Evolutionary conservation across 2,797 vertebrate species (phyloP).

Genomic region (Valencia hispanica): DNA sequence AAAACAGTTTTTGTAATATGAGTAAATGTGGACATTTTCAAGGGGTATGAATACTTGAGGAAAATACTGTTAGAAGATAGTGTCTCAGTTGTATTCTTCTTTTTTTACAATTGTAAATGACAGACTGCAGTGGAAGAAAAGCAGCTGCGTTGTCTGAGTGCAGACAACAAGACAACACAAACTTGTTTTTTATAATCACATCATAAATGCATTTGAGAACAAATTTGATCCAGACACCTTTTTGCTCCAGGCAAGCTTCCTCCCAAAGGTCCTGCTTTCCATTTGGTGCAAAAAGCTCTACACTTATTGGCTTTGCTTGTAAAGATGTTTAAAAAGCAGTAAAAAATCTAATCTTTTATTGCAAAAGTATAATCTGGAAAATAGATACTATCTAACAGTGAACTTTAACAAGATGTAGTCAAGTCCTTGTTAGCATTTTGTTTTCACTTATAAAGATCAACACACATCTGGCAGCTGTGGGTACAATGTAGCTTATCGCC

Average conservation of each 20-base stretch:
- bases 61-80: neutral
- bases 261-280: conserved; percentile 1
- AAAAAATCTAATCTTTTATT: neutral
- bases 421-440: too few relatives aligned
- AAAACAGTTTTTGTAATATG: neutral
- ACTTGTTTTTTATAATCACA: neutral
- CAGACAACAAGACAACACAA: neutral
- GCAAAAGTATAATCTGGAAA: neutral
- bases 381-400: too few relatives aligned
- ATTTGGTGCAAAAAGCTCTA: neutral
- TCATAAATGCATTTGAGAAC: neutral
- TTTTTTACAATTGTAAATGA: neutral
- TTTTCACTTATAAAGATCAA: too few relatives aligned
- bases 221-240: neutral
- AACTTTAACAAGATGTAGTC: too few relatives aligned
- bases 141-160: neutral
- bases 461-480: too few relatives aligned
- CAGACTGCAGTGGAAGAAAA: conserved; percentile 13
- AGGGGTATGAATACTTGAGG: neutral
- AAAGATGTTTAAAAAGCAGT: neutral
- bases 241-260: neutral
- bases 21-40: neutral
- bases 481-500: too few relatives aligned
- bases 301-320: neutral
- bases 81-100: neutral